Conservation (phyloP, 2,113 vertebrate genomes). For the Dolichotis patagonum region DNA sequence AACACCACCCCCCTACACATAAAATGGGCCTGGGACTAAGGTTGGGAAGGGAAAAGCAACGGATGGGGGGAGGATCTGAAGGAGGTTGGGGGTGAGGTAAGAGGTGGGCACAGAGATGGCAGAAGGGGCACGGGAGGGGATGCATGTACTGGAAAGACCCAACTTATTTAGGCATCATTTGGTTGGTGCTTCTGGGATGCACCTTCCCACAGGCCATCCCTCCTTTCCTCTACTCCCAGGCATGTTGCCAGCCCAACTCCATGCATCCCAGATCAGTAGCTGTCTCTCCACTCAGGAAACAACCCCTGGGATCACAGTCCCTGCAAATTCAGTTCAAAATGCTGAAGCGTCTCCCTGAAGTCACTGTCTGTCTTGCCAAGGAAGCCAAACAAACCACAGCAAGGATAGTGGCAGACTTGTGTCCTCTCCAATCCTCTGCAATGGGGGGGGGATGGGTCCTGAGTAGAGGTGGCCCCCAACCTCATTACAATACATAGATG, state of each 20-base stretch:
- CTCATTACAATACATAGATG: background rate
- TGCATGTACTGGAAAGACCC: constrained; percentile 7
- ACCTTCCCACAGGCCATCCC: constrained; percentile 34
- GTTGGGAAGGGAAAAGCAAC: background rate
- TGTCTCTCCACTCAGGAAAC: constrained; percentile 61
- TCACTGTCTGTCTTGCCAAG: background rate
- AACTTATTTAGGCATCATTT: background rate
- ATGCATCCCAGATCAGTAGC: constrained; percentile 31
- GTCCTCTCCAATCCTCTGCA: background rate
- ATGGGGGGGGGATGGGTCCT: no score
- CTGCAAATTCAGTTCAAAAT: background rate
- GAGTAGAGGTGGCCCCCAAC: background rate
- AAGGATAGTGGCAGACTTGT: background rate
- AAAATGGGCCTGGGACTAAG: background rate
- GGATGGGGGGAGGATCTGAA: background rate
- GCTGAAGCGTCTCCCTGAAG: background rate
- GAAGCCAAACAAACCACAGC: background rate
- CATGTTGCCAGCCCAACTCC: background rate
- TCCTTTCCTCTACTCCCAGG: constrained; percentile 48
- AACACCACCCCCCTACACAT: background rate
- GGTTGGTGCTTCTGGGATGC: background rate
- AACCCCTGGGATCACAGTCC: constrained; percentile 40
- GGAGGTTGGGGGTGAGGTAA: background rate
- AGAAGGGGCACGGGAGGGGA: background rate
- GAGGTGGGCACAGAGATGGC: background rate